Percentiles rank a stretch among this genome's conserved stretches.
Conservation (phyloP, 2,113 vertebrate species). For the Numida meleagris region DNA sequence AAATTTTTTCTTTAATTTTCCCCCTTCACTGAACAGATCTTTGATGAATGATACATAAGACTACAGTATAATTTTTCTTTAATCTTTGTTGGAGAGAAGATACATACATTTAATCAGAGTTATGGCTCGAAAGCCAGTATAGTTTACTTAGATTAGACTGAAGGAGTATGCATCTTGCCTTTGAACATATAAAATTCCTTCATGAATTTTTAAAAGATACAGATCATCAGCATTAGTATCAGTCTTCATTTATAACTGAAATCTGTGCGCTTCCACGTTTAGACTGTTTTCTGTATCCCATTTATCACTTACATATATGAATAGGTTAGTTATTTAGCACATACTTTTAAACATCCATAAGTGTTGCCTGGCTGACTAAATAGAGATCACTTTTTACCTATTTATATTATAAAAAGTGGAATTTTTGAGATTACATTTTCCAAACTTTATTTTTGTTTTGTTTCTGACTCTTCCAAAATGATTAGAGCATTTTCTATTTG, state of each 20-base stretch:
- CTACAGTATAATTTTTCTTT: not conserved
- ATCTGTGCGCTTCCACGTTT: not conserved
- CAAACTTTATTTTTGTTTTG: not conserved
- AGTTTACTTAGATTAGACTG: not conserved
- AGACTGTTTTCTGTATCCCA: not conserved
- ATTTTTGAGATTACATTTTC: not conserved
- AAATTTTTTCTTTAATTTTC: not conserved
- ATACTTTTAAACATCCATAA: not conserved
- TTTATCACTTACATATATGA: not conserved
- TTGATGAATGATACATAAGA: not conserved
- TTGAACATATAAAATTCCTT: not conserved
- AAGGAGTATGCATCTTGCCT: not conserved
- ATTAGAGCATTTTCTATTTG: not conserved
- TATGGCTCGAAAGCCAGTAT: not conserved
- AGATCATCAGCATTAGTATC: not conserved
- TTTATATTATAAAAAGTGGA: not conserved
- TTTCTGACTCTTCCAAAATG: not conserved
- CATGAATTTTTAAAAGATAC: not conserved
- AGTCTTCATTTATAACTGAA: not conserved
- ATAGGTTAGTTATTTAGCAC: not conserved
- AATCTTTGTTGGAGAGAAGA: not conserved
- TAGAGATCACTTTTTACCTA: not conserved
- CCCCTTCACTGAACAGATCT: not conserved
- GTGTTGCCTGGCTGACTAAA: not conserved
- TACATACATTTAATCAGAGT: not conserved